Evolutionary conservation across 2,797 vertebrate genomes (phyloP).

Genomic region (Meriones psammophilus): DNA sequence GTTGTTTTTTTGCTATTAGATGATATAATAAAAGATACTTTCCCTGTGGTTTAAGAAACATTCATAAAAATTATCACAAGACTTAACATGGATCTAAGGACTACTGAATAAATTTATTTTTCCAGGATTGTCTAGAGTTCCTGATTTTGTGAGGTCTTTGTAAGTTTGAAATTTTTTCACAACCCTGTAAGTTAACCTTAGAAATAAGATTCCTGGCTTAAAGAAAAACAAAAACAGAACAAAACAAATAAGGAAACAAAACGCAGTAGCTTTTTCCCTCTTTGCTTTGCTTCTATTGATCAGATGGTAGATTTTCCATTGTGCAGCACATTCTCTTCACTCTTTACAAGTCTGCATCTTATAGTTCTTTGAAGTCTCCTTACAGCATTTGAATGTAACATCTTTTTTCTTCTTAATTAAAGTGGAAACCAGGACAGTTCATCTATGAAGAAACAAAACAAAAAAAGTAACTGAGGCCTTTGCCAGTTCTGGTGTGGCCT

Average conservation of each 20-base stretch:
- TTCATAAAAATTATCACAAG: background rate
- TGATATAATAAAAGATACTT: background rate
- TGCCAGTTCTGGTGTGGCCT: background rate
- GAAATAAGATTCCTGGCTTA: background rate
- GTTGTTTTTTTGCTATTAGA: background rate
- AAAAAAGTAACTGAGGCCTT: background rate
- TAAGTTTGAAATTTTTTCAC: background rate
- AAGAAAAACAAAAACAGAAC: background rate
- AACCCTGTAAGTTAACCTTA: conserved; percentile 8
- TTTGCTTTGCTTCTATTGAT: background rate
- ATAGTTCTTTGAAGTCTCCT: background rate
- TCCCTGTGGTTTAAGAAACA: background rate
- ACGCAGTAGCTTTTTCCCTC: background rate
- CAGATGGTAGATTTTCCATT: background rate
- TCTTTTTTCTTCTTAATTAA: conserved; percentile 24
- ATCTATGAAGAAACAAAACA: background rate
- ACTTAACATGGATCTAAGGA: background rate
- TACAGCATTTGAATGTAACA: background rate
- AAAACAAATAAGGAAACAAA: no score
- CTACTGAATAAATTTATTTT: background rate
- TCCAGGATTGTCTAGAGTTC: background rate
- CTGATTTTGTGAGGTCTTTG: background rate
- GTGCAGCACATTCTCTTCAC: background rate
- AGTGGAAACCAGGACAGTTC: background rate
- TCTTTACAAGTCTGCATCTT: background rate